Percentiles rank a stretch among this genome's conserved stretches.
Evolutionary conservation across 2,888 invertebrate species (phyloP).

Genomic region (Caenorhabditis imperialis): DNA sequence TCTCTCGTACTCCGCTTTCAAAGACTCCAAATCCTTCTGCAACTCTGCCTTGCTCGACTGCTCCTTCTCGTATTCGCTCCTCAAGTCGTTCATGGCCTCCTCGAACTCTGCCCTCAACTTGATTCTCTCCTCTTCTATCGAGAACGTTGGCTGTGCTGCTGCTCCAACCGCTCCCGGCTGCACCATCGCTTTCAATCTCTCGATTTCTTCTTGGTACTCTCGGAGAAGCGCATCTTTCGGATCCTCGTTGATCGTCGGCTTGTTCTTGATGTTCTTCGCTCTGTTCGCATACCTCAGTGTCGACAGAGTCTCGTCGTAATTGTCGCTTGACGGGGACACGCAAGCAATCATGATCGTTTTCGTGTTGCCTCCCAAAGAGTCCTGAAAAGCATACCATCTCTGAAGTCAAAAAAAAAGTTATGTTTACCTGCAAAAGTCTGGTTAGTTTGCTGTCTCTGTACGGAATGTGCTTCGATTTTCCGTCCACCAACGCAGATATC

Average conservation of each 20-base stretch:
- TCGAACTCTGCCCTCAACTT: constrained; percentile 82
- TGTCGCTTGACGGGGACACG: constrained; percentile 96
- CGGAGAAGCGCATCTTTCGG: constrained; percentile 90
- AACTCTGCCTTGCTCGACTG: constrained; percentile 80
- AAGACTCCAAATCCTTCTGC: constrained; percentile 82
- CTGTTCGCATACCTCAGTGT: constrained; percentile 87
- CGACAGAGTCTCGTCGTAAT: constrained; percentile 94
- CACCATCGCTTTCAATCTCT: constrained; percentile 83
- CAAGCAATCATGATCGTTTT: constrained; percentile 99
- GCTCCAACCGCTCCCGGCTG: constrained; percentile 40
- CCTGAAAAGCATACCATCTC: too few relatives aligned
- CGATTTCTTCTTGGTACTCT: constrained; percentile 89
- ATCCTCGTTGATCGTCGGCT: constrained; percentile 97
- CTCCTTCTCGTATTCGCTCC: constrained; percentile 80
- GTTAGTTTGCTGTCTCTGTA: constrained; percentile 98
- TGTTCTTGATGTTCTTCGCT: constrained; percentile 98
- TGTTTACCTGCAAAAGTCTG: constrained; percentile 86
- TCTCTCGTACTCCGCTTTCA: constrained; percentile 82
- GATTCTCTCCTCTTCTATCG: constrained; percentile 79
- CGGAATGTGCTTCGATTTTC: constrained; percentile 95
- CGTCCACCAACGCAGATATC: constrained; percentile 96
- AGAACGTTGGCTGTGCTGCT: constrained; percentile 30
- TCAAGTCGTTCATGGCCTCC: constrained; percentile 82
- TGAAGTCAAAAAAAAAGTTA: too few relatives aligned
- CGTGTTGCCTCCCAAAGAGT: constrained; percentile 97